Evolutionary conservation across 2,113 vertebrate genomes (phyloP).

Genomic region (Psephotus haematonotus): DNA sequence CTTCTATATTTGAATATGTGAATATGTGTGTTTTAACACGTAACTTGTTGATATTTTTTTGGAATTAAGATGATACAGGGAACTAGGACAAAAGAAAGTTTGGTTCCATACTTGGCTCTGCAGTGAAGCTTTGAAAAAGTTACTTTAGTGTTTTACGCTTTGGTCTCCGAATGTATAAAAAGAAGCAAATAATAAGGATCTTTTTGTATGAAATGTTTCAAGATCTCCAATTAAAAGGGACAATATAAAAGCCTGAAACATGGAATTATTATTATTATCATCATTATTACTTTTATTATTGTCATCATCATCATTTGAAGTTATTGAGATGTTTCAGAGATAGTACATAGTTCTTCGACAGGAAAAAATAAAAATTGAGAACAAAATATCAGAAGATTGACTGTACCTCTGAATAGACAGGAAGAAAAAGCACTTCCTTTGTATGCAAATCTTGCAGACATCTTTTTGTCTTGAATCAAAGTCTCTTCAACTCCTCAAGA

Average conservation of each 20-base stretch:
- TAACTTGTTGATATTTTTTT: background rate
- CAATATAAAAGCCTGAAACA: background rate
- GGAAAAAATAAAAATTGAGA: background rate
- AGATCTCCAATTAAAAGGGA: background rate
- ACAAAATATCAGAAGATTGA: background rate
- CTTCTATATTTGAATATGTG: background rate
- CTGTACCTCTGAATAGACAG: background rate
- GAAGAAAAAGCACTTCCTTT: background rate
- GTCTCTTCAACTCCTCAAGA: background rate
- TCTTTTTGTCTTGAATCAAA: background rate
- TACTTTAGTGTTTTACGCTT: background rate
- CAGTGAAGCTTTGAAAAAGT: background rate
- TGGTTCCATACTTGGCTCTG: background rate
- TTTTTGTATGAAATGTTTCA: background rate
- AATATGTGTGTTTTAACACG: background rate
- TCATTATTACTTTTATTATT: background rate
- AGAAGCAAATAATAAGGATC: background rate
- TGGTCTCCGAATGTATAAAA: background rate
- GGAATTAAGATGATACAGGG: background rate
- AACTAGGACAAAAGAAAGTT: background rate
- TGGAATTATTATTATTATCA: background rate
- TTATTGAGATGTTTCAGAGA: background rate
- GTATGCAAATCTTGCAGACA: background rate
- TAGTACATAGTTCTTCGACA: background rate
- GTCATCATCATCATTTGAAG: background rate